Evolutionary conservation across 1,140 invertebrate species (phyloP), one percentile per base, ranked within the genome.

Genomic region (Acromyrmex heyeri): DNA sequence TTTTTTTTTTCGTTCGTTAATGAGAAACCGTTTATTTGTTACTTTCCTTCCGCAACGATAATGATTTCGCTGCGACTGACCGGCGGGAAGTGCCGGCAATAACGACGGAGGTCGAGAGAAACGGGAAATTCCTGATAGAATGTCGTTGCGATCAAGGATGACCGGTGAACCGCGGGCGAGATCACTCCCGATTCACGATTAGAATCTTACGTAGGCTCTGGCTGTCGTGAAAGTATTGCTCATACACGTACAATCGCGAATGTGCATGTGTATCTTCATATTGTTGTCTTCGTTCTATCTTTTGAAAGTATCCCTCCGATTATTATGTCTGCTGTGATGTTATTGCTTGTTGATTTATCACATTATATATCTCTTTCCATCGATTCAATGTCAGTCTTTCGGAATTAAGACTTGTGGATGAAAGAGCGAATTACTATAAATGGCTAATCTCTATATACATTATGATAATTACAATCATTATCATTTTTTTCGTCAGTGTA

Each of bases 131-230:
- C 72, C 24, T 73, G 57, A 64, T 50, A 87, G 88, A 92, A 92
- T 91, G 90, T 86, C 57, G 88, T 57, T 75, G 16, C 65, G 57
- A 85, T 92, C 90, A 91, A 92, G 90, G 90, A 92, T 91, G 82
- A 88, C 90, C 50, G 65, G 75, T 87, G 75, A 76, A 85, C 57
- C 50, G 14, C 14, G 53, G 64, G 38, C 57, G 38, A 30, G 24
- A 86, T 87, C 73, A 79, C 44, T 82, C 12, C 14, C 21, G 77
- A 76, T 72, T 64, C 75, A 16, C n/a, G 65, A 88, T 90, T 87
- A 85, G 69, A 88, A 75, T 76, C 50, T 55, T 70, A 61, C 30
- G 21, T 64, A 30, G 27, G 53, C 30, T 3, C 38, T 44, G 38
- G 18, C n/a, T 27, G 34, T 62, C 57, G 34, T 12, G 14, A 61